Base-by-base conservation (phyloP, 2,888 invertebrate genomes). In the Ceriagrion tenellum region DNA sequence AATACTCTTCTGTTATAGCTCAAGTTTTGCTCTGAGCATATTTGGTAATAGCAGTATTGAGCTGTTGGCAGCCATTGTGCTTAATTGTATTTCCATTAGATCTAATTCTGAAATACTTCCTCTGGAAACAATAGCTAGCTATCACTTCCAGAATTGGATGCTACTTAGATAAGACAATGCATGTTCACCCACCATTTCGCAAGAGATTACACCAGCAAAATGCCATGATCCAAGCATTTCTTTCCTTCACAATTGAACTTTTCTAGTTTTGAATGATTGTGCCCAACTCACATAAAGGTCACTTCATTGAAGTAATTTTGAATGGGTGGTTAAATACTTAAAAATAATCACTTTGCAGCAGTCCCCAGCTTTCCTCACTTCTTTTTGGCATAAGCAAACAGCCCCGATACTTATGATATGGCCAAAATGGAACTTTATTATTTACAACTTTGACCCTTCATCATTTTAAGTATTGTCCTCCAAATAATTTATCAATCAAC, bases 381-480 rank as follows among this genome's bases (percentile, higher is more conserved):
- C n/a, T n/a, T 63, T 91, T 18, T 59, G 40, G 91, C 59, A 59
- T 26, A 93, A 69, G n/a, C 47, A 69, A 40, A 93, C 69, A 93
- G 93, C 93, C 93, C 74, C 69, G 47, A n/a, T 93, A 40, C 40
- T 35, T 56, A 63, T 91, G 91, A 91, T 91, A 91, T 63, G 93
- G 93, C 93, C 93, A 74, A 47, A 93, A 40, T 63, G 63, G 40
- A 63, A 63, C 59, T 35, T 91, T 91, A 63, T 55, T 93, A 93
- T 93, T 93, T 93, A 93, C 93, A 93, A n/a, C 56, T 69, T 93
- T 93, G 93, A 93, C 93, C 93, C 47, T 74, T 93, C 93, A 63
- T 74, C 74, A 47, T n/a, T 93, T 91, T 93, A 74, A 93, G 69
- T 93, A 93, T 93, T 93, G 93, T 93, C 93, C 93, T 93, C 93